Conservation (phyloP, 2,888 invertebrate species). For the Dicranocentrus wangi region DNA sequence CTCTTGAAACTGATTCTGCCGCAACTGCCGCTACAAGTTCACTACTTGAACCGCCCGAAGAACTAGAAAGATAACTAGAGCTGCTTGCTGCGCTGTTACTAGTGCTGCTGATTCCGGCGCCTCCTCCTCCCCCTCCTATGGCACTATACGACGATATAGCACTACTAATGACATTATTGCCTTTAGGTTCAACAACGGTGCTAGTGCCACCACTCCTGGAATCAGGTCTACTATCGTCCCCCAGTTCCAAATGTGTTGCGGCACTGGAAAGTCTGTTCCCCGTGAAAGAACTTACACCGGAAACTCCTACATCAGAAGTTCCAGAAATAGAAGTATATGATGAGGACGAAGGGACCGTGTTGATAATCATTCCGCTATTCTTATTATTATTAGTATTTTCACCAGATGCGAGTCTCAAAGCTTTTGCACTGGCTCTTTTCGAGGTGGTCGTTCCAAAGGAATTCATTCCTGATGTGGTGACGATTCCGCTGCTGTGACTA, state of each 20-base stretch:
- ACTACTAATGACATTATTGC: constrained; percentile 52
- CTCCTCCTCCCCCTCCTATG: background rate
- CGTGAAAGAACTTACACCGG: constrained; percentile 52
- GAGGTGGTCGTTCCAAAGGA: constrained; percentile 19
- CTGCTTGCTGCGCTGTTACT: constrained; percentile 15
- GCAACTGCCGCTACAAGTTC: constrained; percentile 27
- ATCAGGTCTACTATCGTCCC: constrained; percentile 26
- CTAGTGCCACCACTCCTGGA: constrained; percentile 30
- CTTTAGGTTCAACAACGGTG: constrained; percentile 26
- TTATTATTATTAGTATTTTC: constrained; percentile 41
- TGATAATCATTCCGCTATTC: constrained; percentile 44
- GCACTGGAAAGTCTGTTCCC: constrained; percentile 45
- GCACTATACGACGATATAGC: constrained; percentile 18
- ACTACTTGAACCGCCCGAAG: constrained; percentile 36
- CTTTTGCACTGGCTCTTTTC: constrained; percentile 42
- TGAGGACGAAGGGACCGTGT: constrained; percentile 33
- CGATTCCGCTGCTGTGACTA: background rate
- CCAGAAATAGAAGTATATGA: constrained; percentile 22
- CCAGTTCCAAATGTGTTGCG: constrained; percentile 23
- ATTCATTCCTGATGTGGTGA: constrained; percentile 28
- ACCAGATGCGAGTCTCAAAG: constrained; percentile 38
- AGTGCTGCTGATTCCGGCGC: constrained; percentile 5
- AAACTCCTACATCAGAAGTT: constrained; percentile 39
- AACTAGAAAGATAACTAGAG: constrained; percentile 45
- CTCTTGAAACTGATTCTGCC: constrained; percentile 34